phyloP scores from a whole-genome alignment of 1,140 invertebrate species.

The Eufriesea mexicana region DNA sequence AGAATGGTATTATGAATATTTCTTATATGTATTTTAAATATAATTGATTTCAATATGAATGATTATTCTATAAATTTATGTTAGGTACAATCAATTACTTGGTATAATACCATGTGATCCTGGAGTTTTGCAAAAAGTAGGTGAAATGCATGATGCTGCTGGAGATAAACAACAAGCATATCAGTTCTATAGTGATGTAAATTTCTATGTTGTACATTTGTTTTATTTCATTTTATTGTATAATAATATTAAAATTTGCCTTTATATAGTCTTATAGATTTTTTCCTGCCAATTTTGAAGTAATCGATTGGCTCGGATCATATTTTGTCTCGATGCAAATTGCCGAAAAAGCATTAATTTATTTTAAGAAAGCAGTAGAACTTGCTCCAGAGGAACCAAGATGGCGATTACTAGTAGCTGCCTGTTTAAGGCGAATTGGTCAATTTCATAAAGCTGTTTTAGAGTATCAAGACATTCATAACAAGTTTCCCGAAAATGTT shows the following conservation, averaged over 20 bases:
- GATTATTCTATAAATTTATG: conserved; percentile 4
- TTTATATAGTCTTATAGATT: conserved; percentile 90
- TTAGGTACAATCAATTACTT: conserved; percentile 92
- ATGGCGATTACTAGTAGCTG: conserved; percentile 93
- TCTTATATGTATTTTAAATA: not conserved
- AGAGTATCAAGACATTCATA: conserved; percentile 90
- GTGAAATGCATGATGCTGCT: conserved; percentile 91
- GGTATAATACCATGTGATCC: conserved; percentile 93
- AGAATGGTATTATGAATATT: conserved; percentile 83
- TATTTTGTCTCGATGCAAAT: conserved; percentile 95
- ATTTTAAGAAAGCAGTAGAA: conserved; percentile 94
- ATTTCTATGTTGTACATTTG: conserved; percentile 53
- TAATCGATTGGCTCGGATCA: conserved; percentile 95
- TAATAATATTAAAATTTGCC: conserved; percentile 6
- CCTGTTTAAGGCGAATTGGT: conserved; percentile 91
- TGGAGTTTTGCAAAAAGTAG: conserved; percentile 90
- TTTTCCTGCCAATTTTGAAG: conserved; percentile 94
- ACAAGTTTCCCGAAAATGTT: conserved; percentile 92
- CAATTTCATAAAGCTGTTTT: conserved; percentile 92
- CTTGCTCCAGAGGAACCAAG: conserved; percentile 93
- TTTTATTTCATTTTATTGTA: not conserved
- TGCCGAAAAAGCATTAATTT: conserved; percentile 93
- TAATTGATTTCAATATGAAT: conserved; percentile 26
- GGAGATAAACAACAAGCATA: conserved; percentile 96
- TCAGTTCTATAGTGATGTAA: conserved; percentile 95